Evolutionary conservation across 2,113 vertebrate species (phyloP).

Genomic region (Boulengeromyrus knoepffleri): DNA sequence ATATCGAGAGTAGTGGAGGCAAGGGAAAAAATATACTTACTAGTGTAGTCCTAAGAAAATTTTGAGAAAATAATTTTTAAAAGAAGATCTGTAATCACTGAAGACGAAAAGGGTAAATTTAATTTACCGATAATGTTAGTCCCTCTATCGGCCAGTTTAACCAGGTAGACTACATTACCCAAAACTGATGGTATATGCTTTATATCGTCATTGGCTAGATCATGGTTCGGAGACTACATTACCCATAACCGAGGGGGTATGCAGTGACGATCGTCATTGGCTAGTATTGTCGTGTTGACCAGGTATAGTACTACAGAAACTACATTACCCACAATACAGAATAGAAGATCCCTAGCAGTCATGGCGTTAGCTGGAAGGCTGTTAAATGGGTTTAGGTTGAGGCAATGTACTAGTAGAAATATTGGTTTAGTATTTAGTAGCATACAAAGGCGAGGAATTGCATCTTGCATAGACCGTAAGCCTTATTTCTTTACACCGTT

Average conservation of each 20-base stretch:
- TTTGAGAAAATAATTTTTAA: neutral
- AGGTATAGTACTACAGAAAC: slow-evolving; percentile 23
- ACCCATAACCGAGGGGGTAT: neutral
- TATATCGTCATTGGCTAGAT: neutral
- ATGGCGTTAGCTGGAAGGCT: slow-evolving; percentile 54
- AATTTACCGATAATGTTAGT: neutral
- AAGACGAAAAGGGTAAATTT: neutral
- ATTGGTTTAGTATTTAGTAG: slow-evolving; percentile 30
- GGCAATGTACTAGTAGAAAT: slow-evolving; percentile 38
- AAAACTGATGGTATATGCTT: neutral
- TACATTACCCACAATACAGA: slow-evolving; percentile 40
- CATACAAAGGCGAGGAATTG: slow-evolving; percentile 48
- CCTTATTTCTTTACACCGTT: neutral
- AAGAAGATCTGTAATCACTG: neutral
- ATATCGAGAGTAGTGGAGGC: neutral
- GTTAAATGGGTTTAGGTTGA: slow-evolving; percentile 32
- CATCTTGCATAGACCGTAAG: slow-evolving; percentile 65
- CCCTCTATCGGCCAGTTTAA: neutral
- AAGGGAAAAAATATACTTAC: neutral
- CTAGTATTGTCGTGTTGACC: neutral
- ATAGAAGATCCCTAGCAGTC: neutral
- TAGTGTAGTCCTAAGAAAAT: neutral
- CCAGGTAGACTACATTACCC: neutral
- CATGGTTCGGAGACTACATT: neutral
- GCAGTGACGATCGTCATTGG: neutral